Evolutionary conservation across 1,140 invertebrate species (phyloP), one percentile per base, ranked within the genome.

Genomic region (Bursaphelenchus mucronatus): DNA sequence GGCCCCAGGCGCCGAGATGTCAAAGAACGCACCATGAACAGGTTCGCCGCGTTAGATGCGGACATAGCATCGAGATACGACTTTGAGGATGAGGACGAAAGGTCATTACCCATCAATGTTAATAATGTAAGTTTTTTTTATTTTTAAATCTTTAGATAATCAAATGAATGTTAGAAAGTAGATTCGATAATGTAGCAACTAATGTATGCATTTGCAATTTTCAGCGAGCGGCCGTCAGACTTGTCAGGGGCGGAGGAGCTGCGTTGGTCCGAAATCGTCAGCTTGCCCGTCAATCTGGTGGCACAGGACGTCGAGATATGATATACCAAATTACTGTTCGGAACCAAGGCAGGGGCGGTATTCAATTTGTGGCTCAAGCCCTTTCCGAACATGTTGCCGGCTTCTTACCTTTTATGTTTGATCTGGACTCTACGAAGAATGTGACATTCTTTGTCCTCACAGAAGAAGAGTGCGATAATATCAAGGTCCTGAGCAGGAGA

Each of bases 61-160:
- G 61, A 63, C 61, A 40, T 63, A 17, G 61, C 61, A 13, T 63
- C 61, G 11, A 17, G 61, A 11, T 63, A 63, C 61, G 61, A 63
- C 11, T n/a, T 13, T 7, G 59, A 64, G 57, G 61, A 63, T 11
- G 61, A 63, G 11, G 61, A 63, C 11, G 61, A n/a, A 15, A 19
- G 59, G 13, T 30, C 30, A 1, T 39, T 59, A 15, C 57, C 57
- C 1, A 59, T 59, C 19, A 59, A 45, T 50, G 30, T 30, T 30
- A 30, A 30, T 30, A 30, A 30, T 30, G 57, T 59, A 7, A 59
- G 57, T 43, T 30, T 9, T n/a, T 19, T 39, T 9, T 50, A 59
- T 39, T 59, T n/a, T 11, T n/a, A 3, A 4, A 4, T 49, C 1
- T 49, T 49, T n/a, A 49, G 30, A 5, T 30, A 5, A 30, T 30